Evolutionary conservation across 2,888 invertebrate genomes (phyloP).

Genomic region (Dynastes grantii): DNA sequence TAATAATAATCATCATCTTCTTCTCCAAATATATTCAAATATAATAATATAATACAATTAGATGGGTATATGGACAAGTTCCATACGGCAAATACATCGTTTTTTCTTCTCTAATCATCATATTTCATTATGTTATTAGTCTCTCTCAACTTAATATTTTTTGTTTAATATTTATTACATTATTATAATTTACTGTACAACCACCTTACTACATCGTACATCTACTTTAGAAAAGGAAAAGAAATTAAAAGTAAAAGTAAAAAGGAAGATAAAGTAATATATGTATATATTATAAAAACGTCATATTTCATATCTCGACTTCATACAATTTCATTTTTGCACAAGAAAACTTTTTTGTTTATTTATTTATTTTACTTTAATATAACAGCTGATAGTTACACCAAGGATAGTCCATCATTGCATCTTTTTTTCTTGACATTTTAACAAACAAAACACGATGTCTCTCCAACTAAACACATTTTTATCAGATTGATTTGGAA

Average conservation of each 20-base stretch:
- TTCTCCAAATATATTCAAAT: conserved; percentile 67
- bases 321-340: not conserved
- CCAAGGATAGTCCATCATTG: conserved; percentile 5
- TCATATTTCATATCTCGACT: conserved; percentile 11
- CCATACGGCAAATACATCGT: conserved; percentile 55
- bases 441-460: not conserved
- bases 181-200: conserved; percentile 68
- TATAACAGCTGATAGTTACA: conserved; percentile 41
- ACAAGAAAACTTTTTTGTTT: no score
- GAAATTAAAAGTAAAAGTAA: no score
- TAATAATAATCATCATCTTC: conserved; percentile 59
- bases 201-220: conserved; percentile 70
- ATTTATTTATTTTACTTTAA: not conserved
- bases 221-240: conserved; percentile 60
- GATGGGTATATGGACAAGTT: conserved; percentile 62
- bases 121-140: conserved; percentile 5
- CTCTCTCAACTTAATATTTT: no score
- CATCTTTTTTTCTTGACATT: not conserved
- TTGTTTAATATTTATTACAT: conserved; percentile 51
- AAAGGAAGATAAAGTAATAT: not conserved
- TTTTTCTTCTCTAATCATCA: conserved; percentile 35
- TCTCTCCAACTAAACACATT: no score
- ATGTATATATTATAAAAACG: no score
- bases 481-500: not conserved
- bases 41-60: conserved; percentile 67